Base-by-base conservation (phyloP, 2,888 invertebrate genomes). In the Isoperla grammatica region DNA sequence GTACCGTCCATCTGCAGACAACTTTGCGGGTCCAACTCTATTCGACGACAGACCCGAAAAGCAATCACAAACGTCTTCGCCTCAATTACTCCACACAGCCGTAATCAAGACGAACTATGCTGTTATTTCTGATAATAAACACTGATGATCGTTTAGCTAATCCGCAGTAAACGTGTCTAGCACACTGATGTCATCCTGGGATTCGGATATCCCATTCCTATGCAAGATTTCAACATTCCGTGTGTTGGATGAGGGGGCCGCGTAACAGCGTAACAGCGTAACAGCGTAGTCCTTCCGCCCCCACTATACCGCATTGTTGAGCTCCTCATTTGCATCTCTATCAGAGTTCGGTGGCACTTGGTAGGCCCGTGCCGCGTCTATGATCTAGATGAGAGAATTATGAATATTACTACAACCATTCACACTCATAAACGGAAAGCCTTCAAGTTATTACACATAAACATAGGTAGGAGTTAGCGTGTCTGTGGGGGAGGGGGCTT, bases 281-380 rank as follows among this genome's bases (percentile, higher is more conserved):
- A 2, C 29, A 29, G 35, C n/a, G 22, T n/a, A 22, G 22, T 22
- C 11, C 23, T 49, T 29, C 29, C 29, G 49, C 6, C 13, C 3
- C 15, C 29, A 49, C 11, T 49, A 29, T 49, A 49, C 49, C 23
- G 22, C 49, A 49, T 49, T 58, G 61, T 59, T 61, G 61, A 59
- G 61, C 62, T 46, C 42, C 62, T 60, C 53, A 60, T 62, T 62
- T 60, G 62, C 60, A 62, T 62, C 54, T 55, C 60, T 62, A 57
- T 62, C 62, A 60, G 62, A 57, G 54, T 61, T 56, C 50, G 61
- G 48, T 57, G 57, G 40, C 53, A 53, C 54, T 46, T 22, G 46
- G 46, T 46, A 46, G 46, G 46, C 46, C 4, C 20, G 20, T 12
- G 20, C 4, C 20, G 20, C 17, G 20, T 46, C 20, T 22, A 20